Conservation (phyloP, 2,888 invertebrate species). For the Epiperipatus broadwayi region DNA sequence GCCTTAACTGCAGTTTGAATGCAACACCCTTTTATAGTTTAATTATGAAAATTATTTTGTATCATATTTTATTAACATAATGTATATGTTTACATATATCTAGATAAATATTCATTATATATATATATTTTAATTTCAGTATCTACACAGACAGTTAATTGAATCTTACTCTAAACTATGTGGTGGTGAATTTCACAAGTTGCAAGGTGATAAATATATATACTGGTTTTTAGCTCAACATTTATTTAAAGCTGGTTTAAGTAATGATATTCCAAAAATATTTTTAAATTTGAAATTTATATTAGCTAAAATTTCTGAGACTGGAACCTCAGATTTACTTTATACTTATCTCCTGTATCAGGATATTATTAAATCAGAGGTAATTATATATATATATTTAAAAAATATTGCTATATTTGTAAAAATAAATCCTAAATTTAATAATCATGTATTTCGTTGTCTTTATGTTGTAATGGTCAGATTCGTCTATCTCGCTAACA, state of each 20-base stretch:
- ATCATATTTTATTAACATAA: too few relatives aligned
- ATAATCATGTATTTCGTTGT: too few relatives aligned
- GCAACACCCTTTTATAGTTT: too few relatives aligned
- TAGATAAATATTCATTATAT: too few relatives aligned
- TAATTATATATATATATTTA: conserved; percentile 17
- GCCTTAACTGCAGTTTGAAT: too few relatives aligned
- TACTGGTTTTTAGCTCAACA: conserved; percentile 51
- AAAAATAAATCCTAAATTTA: conserved; percentile 8
- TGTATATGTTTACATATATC: too few relatives aligned
- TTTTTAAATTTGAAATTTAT: conserved; percentile 48
- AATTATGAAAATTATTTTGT: too few relatives aligned
- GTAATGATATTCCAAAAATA: conserved; percentile 36
- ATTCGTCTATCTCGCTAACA: too few relatives aligned
- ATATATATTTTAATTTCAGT: conserved; percentile 23
- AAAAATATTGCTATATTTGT: too few relatives aligned
- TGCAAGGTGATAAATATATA: conserved; percentile 51
- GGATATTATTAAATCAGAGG: conserved; percentile 32
- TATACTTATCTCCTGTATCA: conserved; percentile 45
- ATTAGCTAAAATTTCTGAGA: conserved; percentile 44
- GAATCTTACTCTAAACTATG: conserved; percentile 33
- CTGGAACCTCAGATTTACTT: conserved; percentile 47
- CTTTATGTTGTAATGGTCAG: too few relatives aligned
- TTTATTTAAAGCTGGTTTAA: conserved; percentile 36
- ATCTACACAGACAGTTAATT: conserved; percentile 40
- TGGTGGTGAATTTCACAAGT: conserved; percentile 36